phyloP scores from a whole-genome alignment of 2,888 invertebrate species.

The Mechanitis messenoides region DNA sequence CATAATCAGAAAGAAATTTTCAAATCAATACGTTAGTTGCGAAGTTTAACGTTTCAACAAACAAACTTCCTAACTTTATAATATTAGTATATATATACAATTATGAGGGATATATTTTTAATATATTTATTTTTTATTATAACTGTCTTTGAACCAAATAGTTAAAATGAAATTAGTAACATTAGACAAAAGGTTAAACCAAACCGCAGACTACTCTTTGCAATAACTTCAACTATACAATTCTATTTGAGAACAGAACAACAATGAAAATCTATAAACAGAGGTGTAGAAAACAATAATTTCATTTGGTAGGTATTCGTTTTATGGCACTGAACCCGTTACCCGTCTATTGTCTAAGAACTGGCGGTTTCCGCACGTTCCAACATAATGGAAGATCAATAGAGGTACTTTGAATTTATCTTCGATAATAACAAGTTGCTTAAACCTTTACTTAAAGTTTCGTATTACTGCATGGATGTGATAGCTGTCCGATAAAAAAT shows the following conservation, averaged over 20 bases:
- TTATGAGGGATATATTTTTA: no score
- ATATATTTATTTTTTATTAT: no score
- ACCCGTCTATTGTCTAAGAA: conserved; percentile 54
- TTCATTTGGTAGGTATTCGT: conserved; percentile 60
- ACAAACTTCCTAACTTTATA: no score
- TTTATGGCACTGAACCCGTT: conserved; percentile 54
- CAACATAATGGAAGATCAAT: conserved; percentile 37
- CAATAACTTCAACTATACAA: conserved; percentile 19
- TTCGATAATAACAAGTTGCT: conserved; percentile 1
- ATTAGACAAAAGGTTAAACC: not conserved
- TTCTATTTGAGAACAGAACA: conserved; percentile 32
- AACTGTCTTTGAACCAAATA: no score
- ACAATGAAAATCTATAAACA: conserved; percentile 45
- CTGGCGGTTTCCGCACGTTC: conserved; percentile 45
- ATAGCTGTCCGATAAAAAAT: no score
- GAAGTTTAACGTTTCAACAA: no score
- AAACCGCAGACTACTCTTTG: not conserved
- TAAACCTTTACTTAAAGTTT: no score
- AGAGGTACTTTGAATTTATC: conserved; percentile 24
- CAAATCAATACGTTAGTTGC: no score
- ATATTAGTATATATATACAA: no score
- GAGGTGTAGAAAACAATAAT: conserved; percentile 61
- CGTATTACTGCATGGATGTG: no score
- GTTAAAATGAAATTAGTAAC: no score
- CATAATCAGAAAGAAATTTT: no score